These are phyloP conservation scores for Novumbra hubbsi DNA, from an alignment of 2,797 vertebrate genomes.

Conservation along the genomic window DNA sequence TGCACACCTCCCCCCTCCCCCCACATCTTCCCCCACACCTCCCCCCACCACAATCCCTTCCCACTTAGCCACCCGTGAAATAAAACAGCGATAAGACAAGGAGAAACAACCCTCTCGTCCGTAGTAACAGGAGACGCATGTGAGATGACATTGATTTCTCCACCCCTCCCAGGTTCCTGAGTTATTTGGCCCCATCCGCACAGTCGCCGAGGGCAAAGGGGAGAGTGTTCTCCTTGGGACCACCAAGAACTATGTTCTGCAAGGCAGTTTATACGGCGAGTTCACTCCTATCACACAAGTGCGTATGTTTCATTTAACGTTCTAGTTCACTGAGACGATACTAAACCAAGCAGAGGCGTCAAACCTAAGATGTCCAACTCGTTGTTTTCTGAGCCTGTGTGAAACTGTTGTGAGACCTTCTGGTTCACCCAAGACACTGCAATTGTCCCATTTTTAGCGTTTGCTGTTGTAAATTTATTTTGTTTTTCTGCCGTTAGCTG, in stretches of 20 bases:
- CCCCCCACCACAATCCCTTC: not conserved
- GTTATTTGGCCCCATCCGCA: constrained; percentile 90
- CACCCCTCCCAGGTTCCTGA: constrained; percentile 84
- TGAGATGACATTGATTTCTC: not conserved
- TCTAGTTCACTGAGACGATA: not conserved
- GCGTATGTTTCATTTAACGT: constrained; percentile 3
- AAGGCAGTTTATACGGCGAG: constrained; percentile 87
- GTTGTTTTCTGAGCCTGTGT: too few species aligned
- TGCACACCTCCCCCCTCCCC: too few species aligned
- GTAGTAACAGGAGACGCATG: constrained; percentile 7
- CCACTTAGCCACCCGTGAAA: not conserved
- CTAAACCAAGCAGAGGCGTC: too few species aligned
- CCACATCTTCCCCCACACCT: too few species aligned
- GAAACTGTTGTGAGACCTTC: too few species aligned
- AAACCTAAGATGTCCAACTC: not conserved
- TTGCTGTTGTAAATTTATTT: too few species aligned
- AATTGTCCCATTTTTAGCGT: not conserved
- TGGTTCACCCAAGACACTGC: too few species aligned
- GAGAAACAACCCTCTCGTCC: not conserved
- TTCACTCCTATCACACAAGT: constrained; percentile 95
- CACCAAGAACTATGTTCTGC: constrained; percentile 92
- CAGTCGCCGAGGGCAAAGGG: constrained; percentile 91
- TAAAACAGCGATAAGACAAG: not conserved
- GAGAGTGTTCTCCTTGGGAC: constrained; percentile 91
- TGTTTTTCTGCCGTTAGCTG: too few species aligned